Evolutionary conservation across 2,888 invertebrate genomes (phyloP).

Genomic region (Pinctada fucata): DNA sequence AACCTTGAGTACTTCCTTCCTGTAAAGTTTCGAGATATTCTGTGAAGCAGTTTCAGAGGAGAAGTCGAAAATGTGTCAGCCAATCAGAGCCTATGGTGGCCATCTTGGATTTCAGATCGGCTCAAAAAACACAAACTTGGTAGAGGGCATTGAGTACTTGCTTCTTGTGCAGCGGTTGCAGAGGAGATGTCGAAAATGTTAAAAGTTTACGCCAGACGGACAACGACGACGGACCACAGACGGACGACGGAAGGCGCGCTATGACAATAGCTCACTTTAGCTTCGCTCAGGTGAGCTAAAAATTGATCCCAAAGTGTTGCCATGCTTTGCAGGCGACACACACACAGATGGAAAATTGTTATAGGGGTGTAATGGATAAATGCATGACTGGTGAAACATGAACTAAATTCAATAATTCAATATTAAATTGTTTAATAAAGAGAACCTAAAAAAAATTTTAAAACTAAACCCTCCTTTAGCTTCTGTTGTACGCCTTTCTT

Average conservation of each 20-base stretch:
- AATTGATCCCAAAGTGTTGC: background rate
- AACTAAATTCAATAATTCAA: too few relatives aligned
- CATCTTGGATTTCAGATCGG: background rate
- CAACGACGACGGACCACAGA: background rate
- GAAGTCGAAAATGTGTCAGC: background rate
- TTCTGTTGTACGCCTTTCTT: too few relatives aligned
- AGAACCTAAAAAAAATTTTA: too few relatives aligned
- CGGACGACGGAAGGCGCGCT: background rate
- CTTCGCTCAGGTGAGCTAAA: background rate
- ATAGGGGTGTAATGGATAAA: too few relatives aligned
- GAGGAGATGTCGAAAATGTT: background rate
- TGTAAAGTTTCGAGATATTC: background rate
- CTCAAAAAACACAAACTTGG: constrained; percentile 1
- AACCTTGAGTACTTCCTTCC: background rate
- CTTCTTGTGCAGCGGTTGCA: background rate
- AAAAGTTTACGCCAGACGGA: background rate
- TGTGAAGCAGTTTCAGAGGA: background rate
- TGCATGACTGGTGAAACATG: too few relatives aligned
- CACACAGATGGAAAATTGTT: too few relatives aligned
- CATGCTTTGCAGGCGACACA: too few relatives aligned
- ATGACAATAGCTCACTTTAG: background rate
- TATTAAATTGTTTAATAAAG: too few relatives aligned
- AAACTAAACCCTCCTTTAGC: too few relatives aligned
- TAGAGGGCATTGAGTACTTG: background rate
- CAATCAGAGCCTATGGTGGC: background rate